These are phyloP conservation scores for Orchesella cincta DNA, from an alignment of 1,140 invertebrate genomes.

Conservation along the genomic window DNA sequence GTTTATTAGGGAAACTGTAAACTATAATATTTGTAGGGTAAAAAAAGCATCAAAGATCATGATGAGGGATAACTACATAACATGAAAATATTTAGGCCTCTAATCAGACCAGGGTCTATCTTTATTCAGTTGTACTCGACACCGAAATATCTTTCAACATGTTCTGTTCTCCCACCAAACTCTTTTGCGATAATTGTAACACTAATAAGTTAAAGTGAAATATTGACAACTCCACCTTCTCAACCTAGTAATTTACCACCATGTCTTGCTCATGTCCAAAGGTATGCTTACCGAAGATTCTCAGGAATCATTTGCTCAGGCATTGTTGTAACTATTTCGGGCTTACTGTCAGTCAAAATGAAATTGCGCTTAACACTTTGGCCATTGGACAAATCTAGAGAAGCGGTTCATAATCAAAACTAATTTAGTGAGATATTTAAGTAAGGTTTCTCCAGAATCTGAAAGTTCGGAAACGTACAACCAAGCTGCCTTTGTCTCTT, in stretches of 20 bases:
- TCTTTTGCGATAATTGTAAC: constrained; percentile 72
- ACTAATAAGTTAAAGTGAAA: constrained; percentile 58
- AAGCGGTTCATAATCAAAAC: neutral
- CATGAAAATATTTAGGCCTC: no score
- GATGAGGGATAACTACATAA: no score
- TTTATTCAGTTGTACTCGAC: constrained; percentile 78
- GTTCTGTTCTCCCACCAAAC: constrained; percentile 65
- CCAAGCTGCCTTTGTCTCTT: constrained; percentile 83
- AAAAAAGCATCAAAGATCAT: no score
- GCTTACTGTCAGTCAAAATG: constrained; percentile 77
- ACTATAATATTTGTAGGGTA: no score
- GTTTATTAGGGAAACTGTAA: no score
- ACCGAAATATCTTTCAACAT: constrained; percentile 83
- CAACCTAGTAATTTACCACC: no score
- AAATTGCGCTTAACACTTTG: constrained; percentile 77
- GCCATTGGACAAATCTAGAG: constrained; percentile 77
- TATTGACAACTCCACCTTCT: no score
- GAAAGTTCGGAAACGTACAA: constrained; percentile 69
- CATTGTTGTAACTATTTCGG: constrained; percentile 77
- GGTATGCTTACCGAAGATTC: constrained; percentile 67
- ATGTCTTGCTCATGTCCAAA: no score
- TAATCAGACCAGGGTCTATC: constrained; percentile 66
- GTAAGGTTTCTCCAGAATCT: no score
- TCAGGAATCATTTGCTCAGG: constrained; percentile 73
- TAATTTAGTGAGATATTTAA: no score